These are phyloP conservation scores for Catharus ustulatus DNA, from an alignment of 2,797 vertebrate genomes.

Conservation along the genomic window DNA sequence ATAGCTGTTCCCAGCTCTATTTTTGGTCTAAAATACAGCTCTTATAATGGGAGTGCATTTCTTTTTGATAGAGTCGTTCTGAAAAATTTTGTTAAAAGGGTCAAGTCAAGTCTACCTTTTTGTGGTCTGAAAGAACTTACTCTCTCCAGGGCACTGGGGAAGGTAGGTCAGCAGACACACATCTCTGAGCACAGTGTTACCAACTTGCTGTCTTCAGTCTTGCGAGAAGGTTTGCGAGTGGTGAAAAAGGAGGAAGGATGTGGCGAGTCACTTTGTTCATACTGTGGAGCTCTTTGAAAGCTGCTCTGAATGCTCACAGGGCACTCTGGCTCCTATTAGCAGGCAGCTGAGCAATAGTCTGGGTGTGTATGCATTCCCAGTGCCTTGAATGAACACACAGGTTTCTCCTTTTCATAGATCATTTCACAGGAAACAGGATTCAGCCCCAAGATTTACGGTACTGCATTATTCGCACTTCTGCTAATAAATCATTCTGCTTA, in stretches of 20 bases:
- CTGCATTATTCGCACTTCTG: neutral
- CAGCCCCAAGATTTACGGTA: constrained; percentile 5
- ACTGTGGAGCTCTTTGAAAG: constrained; percentile 10
- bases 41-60: neutral
- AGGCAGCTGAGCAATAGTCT: constrained; percentile 15
- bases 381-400: neutral
- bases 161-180: neutral
- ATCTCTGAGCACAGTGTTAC: neutral
- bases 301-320: neutral
- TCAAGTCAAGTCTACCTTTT: neutral
- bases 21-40: constrained; percentile 7
- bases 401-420: constrained; percentile 40
- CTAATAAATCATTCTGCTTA: constrained; percentile 46
- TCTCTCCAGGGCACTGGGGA: neutral
- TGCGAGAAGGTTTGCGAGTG: neutral
- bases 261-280: neutral
- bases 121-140: neutral
- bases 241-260: constrained; percentile 28
- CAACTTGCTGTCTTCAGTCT: neutral
- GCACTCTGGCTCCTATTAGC: constrained; percentile 12
- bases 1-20: neutral
- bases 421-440: constrained; percentile 42
- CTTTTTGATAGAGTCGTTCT: neutral
- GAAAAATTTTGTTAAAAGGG: neutral
- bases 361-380: neutral